Conservation (phyloP, 2,888 invertebrate genomes). For the Acanthococcus lagerstroemiae region DNA sequence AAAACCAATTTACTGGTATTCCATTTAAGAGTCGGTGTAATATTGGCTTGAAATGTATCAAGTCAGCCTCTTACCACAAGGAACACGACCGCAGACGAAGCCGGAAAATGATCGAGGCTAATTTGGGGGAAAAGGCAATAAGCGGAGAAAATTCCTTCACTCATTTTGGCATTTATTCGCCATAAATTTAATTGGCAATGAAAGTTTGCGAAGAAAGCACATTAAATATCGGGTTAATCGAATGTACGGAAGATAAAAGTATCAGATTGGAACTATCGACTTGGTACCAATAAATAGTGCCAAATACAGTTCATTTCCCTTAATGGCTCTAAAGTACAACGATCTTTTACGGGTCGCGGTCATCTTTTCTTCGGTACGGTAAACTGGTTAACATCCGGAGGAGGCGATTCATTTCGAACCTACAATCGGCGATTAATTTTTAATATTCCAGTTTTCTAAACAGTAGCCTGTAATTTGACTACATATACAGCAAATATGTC, state of each 20-base stretch:
- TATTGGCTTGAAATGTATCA: too few relatives aligned
- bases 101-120: background rate
- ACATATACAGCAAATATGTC: too few relatives aligned
- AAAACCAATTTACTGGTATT: too few relatives aligned
- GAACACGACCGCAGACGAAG: background rate
- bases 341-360: too few relatives aligned
- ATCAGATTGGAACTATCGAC: background rate
- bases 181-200: constrained; percentile 1
- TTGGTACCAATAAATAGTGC: background rate
- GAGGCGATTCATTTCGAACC: too few relatives aligned
- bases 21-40: too few relatives aligned
- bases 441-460: too few relatives aligned
- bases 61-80: too few relatives aligned
- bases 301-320: background rate
- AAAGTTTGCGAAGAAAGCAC: background rate
- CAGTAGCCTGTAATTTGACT: too few relatives aligned
- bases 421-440: too few relatives aligned
- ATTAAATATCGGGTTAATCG: background rate
- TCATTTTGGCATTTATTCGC: background rate
- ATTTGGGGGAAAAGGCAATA: background rate
- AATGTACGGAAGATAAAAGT: background rate
- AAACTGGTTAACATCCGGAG: too few relatives aligned
- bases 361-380: too few relatives aligned
- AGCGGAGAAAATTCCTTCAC: background rate
- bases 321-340: background rate